Percentiles rank a stretch among this genome's conserved stretches.
These are phyloP conservation scores for Hirundichthys speculiger DNA, from an alignment of 2,113 vertebrate genomes.

Conservation along the genomic window DNA sequence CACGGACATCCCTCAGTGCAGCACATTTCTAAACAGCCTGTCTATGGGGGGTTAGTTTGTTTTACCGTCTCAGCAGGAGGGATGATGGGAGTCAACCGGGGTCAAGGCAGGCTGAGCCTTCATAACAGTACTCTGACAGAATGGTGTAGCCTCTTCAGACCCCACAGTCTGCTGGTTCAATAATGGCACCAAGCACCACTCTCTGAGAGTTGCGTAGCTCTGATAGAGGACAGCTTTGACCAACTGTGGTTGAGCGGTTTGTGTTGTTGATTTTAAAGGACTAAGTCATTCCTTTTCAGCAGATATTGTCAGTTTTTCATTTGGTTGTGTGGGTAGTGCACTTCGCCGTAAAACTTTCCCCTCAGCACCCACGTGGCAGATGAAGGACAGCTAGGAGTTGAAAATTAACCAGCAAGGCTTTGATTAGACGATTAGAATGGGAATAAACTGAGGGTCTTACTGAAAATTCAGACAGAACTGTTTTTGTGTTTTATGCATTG, in stretches of 20 bases:
- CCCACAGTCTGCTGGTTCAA: slow-evolving; percentile 76
- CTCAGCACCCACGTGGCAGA: slow-evolving; percentile 2
- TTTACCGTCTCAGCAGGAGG: slow-evolving; percentile 78
- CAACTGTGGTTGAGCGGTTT: slow-evolving; percentile 62
- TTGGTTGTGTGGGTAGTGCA: slow-evolving; percentile 6
- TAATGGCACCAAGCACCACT: slow-evolving; percentile 48
- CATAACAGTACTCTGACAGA: slow-evolving; percentile 67
- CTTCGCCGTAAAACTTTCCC: slow-evolving; percentile 14
- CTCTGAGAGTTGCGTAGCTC: slow-evolving; percentile 59
- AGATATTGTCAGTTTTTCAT: slow-evolving; percentile 39
- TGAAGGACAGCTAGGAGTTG: not conserved
- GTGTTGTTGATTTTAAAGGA: slow-evolving; percentile 58
- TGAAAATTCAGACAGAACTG: slow-evolving; percentile 51
- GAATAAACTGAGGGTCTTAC: slow-evolving; percentile 41
- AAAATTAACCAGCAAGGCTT: slow-evolving; percentile 17
- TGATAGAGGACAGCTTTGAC: slow-evolving; percentile 72
- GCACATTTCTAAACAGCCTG: slow-evolving; percentile 73
- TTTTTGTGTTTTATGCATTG: slow-evolving; percentile 63
- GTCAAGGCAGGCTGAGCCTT: slow-evolving; percentile 71
- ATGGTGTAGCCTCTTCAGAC: slow-evolving; percentile 69
- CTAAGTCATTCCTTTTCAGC: slow-evolving; percentile 30
- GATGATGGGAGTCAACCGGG: slow-evolving; percentile 73
- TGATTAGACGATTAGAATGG: slow-evolving; percentile 31
- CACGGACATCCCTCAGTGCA: slow-evolving; percentile 67
- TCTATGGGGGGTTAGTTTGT: slow-evolving; percentile 75